phyloP scores from a whole-genome alignment of 1,140 invertebrate genomes.

The Microplitis mediator region DNA sequence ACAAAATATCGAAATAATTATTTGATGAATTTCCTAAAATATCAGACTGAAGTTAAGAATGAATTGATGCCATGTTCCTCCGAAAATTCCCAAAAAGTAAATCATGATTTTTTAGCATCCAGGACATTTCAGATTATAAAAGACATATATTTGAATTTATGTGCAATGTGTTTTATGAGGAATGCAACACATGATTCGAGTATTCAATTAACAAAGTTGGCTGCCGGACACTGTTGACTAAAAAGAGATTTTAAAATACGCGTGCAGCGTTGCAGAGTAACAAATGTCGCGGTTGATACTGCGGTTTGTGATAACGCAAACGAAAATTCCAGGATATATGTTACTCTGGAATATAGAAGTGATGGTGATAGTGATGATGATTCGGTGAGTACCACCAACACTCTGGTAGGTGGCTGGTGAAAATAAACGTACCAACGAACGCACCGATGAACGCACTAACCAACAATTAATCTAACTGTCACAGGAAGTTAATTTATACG shows the following conservation, averaged over 20 bases:
- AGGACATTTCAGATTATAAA: too few relatives aligned
- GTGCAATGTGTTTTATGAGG: too few relatives aligned
- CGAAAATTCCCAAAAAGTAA: too few relatives aligned
- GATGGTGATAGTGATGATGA: too few relatives aligned
- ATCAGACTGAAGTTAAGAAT: too few relatives aligned
- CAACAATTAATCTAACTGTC: slow-evolving; percentile 57
- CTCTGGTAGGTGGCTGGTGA: neutral
- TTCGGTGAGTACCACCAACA: too few relatives aligned
- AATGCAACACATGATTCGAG: neutral
- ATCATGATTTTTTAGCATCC: too few relatives aligned
- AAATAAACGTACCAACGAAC: neutral
- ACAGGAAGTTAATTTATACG: slow-evolving; percentile 55
- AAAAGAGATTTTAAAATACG: neutral
- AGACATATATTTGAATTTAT: too few relatives aligned
- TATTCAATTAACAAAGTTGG: neutral
- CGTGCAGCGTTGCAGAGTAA: neutral
- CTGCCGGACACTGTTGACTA: neutral
- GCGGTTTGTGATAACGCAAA: neutral
- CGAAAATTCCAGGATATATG: neutral
- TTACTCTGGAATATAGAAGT: neutral
- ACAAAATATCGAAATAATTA: too few relatives aligned
- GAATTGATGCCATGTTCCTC: too few relatives aligned
- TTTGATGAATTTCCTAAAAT: too few relatives aligned
- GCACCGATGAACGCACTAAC: slow-evolving; percentile 32
- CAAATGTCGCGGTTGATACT: neutral